Evolutionary conservation across 2,888 invertebrate species (phyloP).

Genomic region (Stenolophus ochropezus): DNA sequence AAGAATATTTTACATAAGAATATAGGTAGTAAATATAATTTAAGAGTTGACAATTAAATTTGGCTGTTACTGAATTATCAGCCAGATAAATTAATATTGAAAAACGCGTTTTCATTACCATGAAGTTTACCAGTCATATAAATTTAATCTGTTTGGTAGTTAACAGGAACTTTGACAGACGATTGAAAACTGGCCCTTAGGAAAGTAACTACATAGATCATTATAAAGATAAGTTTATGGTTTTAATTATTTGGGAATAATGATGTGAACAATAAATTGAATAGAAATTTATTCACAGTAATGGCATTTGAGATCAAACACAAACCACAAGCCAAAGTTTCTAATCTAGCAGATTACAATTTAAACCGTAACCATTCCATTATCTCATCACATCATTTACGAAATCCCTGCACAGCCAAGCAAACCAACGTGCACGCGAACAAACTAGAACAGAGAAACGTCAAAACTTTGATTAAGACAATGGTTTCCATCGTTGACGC

Average conservation of each 20-base stretch:
- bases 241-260: not conserved
- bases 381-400: constrained; percentile 37
- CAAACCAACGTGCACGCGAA: constrained; percentile 41
- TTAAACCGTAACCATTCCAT: constrained; percentile 39
- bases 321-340: constrained; percentile 30
- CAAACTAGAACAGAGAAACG: constrained; percentile 56
- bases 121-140: too few species aligned
- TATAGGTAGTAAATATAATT: too few species aligned
- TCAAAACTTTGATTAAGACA: constrained; percentile 67
- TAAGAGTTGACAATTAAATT: too few species aligned
- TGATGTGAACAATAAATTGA: not conserved
- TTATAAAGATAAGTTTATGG: too few species aligned
- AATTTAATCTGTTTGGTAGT: too few species aligned
- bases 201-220: too few species aligned
- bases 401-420: constrained; percentile 20
- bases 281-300: constrained; percentile 28
- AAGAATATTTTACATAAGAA: too few species aligned
- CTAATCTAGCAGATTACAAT: constrained; percentile 45
- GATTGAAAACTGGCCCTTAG: too few species aligned
- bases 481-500: constrained; percentile 66
- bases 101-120: too few species aligned
- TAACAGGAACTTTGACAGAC: too few species aligned
- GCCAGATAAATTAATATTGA: too few species aligned
- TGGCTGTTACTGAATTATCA: too few species aligned
- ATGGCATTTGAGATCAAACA: constrained; percentile 37